Conservation (phyloP, 2,113 vertebrate genomes). For the Mustela lutreola region DNA sequence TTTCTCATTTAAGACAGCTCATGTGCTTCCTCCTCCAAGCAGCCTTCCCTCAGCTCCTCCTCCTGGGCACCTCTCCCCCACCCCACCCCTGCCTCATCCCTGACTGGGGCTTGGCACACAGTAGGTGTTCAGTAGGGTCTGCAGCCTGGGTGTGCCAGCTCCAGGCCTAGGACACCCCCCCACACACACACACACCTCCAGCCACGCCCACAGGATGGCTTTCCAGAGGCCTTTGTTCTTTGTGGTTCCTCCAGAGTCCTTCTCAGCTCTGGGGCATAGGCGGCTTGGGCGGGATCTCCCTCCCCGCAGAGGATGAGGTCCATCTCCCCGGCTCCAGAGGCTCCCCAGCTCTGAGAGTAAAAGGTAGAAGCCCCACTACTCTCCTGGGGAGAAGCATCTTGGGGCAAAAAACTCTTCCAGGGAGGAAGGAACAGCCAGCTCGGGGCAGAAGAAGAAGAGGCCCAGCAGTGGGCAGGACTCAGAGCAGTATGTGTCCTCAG, state of each 20-base stretch:
- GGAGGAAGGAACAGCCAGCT: neutral
- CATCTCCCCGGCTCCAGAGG: neutral
- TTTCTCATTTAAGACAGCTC: slow-evolving; percentile 8
- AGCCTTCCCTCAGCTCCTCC: neutral
- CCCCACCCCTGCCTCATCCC: neutral
- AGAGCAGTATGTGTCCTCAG: neutral
- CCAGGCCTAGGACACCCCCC: neutral
- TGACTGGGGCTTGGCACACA: neutral
- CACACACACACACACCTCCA: neutral
- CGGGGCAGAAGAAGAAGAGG: neutral
- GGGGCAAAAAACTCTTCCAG: neutral
- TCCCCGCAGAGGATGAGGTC: neutral
- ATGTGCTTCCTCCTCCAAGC: neutral
- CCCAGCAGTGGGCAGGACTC: neutral
- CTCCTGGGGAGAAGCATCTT: neutral
- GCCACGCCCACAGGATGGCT: neutral
- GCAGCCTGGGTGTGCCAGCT: neutral
- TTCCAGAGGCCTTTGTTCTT: neutral
- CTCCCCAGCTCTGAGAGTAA: neutral
- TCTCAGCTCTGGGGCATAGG: neutral
- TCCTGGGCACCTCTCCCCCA: neutral
- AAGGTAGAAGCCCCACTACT: neutral
- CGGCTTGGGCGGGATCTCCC: neutral
- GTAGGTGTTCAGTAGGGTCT: neutral
- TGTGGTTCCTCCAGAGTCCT: neutral